Percentiles rank a stretch among this genome's conserved stretches.
Conservation (phyloP, 2,113 vertebrate genomes). For the Dryoscopus gambensis region DNA sequence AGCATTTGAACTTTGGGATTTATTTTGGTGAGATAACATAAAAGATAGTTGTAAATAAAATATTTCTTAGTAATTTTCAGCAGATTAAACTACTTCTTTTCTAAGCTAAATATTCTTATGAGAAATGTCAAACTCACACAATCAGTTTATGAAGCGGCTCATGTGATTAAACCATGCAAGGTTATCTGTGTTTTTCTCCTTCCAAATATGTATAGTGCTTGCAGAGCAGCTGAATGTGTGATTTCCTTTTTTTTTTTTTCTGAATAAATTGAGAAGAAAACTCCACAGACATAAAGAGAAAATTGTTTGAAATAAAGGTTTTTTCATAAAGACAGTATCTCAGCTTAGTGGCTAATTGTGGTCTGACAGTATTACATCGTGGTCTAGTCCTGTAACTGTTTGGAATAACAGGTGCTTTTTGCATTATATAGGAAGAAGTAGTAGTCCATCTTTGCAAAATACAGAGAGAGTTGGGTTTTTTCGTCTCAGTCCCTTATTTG, state of each 20-base stretch:
- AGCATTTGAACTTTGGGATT: background rate
- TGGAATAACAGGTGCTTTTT: background rate
- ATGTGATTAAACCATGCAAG: background rate
- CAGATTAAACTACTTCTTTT: background rate
- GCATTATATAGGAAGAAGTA: background rate
- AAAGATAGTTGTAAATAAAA: background rate
- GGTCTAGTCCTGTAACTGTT: background rate
- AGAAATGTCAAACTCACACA: background rate
- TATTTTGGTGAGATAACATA: background rate
- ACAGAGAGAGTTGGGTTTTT: background rate
- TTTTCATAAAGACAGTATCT: background rate
- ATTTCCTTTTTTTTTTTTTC: background rate
- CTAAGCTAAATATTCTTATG: background rate
- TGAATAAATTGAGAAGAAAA: background rate
- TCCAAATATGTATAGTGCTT: background rate
- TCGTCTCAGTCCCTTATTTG: background rate
- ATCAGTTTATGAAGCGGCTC: background rate
- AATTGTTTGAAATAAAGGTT: background rate
- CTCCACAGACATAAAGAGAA: background rate
- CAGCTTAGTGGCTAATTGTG: background rate
- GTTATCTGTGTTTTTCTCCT: background rate
- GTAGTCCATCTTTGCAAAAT: background rate
- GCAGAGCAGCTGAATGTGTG: background rate
- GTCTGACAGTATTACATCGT: background rate
- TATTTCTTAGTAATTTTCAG: background rate